These are phyloP conservation scores for Dorcus hopei DNA, from an alignment of 2,888 invertebrate species.

Conservation along the genomic window DNA sequence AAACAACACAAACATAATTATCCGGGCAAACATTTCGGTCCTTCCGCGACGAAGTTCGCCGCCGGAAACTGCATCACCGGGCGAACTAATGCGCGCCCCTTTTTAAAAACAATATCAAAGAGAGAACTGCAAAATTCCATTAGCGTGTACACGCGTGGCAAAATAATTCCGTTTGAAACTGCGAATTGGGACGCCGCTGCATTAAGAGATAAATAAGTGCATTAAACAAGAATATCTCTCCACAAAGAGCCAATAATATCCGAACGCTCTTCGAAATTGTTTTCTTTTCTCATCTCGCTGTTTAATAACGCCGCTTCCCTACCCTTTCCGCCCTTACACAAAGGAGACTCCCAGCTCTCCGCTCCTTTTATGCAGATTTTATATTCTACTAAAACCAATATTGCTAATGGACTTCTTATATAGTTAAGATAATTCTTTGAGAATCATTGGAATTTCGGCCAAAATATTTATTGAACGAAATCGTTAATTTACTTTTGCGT, in stretches of 20 bases:
- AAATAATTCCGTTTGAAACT: slow-evolving; percentile 13
- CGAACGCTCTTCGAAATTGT: not conserved
- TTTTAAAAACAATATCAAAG: slow-evolving; percentile 11
- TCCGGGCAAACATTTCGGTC: no score
- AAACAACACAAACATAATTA: no score
- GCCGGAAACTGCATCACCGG: no score
- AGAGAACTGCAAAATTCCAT: slow-evolving; percentile 10
- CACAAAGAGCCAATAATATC: slow-evolving; percentile 3
- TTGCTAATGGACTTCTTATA: slow-evolving; percentile 32
- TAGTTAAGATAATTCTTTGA: slow-evolving; percentile 9
- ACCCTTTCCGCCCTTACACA: not conserved
- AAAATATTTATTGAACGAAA: slow-evolving; percentile 11
- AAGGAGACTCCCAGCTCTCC: no score
- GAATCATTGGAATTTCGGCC: not conserved
- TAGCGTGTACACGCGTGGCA: slow-evolving; percentile 8
- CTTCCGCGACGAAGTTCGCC: no score
- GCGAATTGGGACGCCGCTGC: slow-evolving; percentile 4
- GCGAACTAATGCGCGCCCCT: not conserved
- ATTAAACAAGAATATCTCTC: not conserved
- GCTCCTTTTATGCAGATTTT: slow-evolving; percentile 14
- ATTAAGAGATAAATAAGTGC: slow-evolving; percentile 3
- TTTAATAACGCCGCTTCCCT: slow-evolving; percentile 19
- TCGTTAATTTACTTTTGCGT: no score
- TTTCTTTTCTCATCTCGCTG: slow-evolving; percentile 3
- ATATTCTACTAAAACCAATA: slow-evolving; percentile 30